Percentiles rank a stretch among this genome's conserved stretches.
phyloP scores from a whole-genome alignment of 2,888 invertebrate species.

The Halictus ligatus region DNA sequence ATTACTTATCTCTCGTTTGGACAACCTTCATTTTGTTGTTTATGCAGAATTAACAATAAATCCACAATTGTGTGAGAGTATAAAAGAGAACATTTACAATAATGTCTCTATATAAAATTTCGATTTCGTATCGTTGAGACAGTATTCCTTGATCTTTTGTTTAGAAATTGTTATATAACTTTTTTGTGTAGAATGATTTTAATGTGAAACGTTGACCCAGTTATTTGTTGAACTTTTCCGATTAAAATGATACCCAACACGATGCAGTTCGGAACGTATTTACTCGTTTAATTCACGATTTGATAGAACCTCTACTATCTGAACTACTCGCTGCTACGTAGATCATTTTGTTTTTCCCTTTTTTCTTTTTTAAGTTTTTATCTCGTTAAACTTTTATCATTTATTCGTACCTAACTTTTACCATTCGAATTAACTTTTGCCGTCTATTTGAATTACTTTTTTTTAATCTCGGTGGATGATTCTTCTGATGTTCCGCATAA shows the following conservation, averaged over 20 bases:
- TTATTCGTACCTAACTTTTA: not conserved
- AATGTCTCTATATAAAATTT: not conserved
- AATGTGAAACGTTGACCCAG: not conserved
- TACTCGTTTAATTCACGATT: not conserved
- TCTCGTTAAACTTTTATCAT: not conserved
- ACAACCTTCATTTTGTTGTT: not conserved
- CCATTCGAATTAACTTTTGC: not conserved
- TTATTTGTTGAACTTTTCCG: not conserved
- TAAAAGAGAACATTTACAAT: too few relatives aligned
- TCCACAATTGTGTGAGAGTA: not conserved
- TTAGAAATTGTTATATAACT: slow-evolving; percentile 5
- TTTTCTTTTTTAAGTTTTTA: not conserved
- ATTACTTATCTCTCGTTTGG: not conserved
- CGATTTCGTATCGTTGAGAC: not conserved
- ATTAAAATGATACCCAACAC: not conserved
- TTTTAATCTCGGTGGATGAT: not conserved
- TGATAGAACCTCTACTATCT: not conserved
- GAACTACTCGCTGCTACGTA: not conserved
- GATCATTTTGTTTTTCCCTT: not conserved
- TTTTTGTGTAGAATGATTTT: not conserved
- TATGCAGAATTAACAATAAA: not conserved
- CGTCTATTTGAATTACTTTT: not conserved
- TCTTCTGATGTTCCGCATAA: not conserved
- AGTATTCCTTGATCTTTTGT: not conserved
- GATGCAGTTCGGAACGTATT: not conserved